Evolutionary conservation across 2,888 invertebrate species (phyloP), one percentile per base, ranked within the genome.

Genomic region (Coleophora deauratella): DNA sequence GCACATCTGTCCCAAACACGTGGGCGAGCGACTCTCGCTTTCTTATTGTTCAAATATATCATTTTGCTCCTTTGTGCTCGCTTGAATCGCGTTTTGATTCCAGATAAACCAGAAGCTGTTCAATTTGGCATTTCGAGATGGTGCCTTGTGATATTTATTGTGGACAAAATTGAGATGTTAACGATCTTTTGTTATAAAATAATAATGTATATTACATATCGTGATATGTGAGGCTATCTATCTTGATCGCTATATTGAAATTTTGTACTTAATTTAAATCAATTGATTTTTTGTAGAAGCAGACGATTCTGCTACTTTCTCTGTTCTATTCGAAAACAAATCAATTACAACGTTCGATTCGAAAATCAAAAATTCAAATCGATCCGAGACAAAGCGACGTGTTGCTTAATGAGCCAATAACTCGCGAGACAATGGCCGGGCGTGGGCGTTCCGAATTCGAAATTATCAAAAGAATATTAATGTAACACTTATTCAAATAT

Each of bases 391-490:
- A 76, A 72, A 73, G 73, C 73, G 73, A 72, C 75, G 68, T 69
- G 72, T 75, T 60, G 72, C 63, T 74, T 84, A 84, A 85, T 85
- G 84, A 85, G 80, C 80, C 84, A 78, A 85, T 85, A 84, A 84
- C 78, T 81, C 71, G 67, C 64, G 66, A 79, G 77, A 85, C 85
- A 85, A 85, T 85, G 72, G 78, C 65, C 59, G 67, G 59, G 64
- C 68, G 84, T 81, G 72, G 84, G 84, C 75, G 81, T 71, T 70
- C 68, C 70, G 68, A 79, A 80, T 73, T 75, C 74, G 59, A 75
- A 77, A 80, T 81, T 78, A 81, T 75, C 79, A 80, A 80, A 82
- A 80, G 85, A 82, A 82, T 82, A 82, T 81, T 84, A 81, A 85
- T 81, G 84, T 72, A 69, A 76, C 82, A 79, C 78, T 85, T 80